Evolutionary conservation across 2,113 vertebrate genomes (phyloP).

Genomic region (Myotis brandtii): DNA sequence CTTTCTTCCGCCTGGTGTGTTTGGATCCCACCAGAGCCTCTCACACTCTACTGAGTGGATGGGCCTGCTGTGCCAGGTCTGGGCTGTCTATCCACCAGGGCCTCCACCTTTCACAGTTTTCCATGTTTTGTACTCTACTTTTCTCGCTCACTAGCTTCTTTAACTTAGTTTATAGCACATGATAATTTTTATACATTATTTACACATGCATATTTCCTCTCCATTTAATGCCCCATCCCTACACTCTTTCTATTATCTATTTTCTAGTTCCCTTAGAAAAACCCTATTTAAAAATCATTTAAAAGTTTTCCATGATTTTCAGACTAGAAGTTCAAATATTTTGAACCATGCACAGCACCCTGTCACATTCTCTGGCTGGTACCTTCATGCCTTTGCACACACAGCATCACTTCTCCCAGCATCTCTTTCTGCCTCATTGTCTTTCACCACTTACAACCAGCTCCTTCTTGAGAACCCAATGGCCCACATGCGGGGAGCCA

Average conservation of each 20-base stretch:
- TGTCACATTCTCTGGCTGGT: background rate
- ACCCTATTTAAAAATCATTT: background rate
- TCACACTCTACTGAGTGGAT: fast-evolving
- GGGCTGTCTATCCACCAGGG: background rate
- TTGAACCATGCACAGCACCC: fast-evolving
- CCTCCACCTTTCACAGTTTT: background rate
- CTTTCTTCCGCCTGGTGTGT: background rate
- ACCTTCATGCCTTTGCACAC: background rate
- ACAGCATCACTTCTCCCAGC: background rate
- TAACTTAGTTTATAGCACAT: background rate
- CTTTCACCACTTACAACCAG: background rate
- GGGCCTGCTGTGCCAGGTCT: fast-evolving
- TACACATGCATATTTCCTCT: background rate
- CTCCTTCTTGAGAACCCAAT: background rate
- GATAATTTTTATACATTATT: background rate
- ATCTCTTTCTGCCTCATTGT: background rate
- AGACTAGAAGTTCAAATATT: background rate
- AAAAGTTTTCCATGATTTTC: background rate
- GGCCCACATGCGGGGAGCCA: background rate
- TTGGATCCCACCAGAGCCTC: background rate
- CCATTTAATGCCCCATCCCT: background rate
- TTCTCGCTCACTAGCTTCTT: background rate
- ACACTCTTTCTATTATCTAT: background rate
- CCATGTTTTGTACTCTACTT: background rate
- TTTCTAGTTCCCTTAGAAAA: background rate